Conservation (phyloP, 2,797 vertebrate genomes). For the Ibycter americanus region DNA sequence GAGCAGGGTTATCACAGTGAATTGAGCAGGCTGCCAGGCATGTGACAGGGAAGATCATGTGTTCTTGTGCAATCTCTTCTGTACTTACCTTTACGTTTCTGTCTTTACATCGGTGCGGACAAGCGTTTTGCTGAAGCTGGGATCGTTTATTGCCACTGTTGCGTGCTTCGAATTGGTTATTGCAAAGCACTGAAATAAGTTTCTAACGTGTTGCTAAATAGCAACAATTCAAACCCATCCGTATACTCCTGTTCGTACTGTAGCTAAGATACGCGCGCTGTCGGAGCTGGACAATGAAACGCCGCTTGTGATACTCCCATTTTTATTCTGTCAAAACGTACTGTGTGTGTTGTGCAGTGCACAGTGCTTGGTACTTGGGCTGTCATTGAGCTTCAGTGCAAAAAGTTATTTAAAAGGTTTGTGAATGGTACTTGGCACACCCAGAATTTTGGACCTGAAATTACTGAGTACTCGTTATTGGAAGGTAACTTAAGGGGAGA, state of each 20-base stretch:
- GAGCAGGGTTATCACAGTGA: neutral
- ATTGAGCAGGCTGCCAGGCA: constrained; percentile 8
- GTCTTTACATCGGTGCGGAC: neutral
- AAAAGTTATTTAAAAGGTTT: neutral
- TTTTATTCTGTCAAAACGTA: neutral
- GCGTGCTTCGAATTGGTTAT: neutral
- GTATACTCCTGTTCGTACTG: neutral
- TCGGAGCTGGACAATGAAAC: neutral
- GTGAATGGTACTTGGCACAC: neutral
- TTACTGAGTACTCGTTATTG: neutral
- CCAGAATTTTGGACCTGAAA: neutral
- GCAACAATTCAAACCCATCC: neutral
- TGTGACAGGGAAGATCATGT: constrained; percentile 42
- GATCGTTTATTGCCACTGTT: neutral
- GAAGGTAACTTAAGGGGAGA: neutral
- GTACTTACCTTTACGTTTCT: neutral
- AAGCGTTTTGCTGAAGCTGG: neutral
- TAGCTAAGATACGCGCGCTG: too few relatives aligned
- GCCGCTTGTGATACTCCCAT: neutral
- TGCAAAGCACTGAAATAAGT: neutral
- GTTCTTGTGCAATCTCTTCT: constrained; percentile 4
- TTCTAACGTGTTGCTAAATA: neutral
- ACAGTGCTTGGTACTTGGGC: neutral
- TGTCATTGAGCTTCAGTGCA: neutral
- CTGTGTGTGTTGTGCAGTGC: neutral